Evolutionary conservation across 2,888 invertebrate species (phyloP), one percentile per base, ranked within the genome.

Genomic region (Hyposoter didymator): DNA sequence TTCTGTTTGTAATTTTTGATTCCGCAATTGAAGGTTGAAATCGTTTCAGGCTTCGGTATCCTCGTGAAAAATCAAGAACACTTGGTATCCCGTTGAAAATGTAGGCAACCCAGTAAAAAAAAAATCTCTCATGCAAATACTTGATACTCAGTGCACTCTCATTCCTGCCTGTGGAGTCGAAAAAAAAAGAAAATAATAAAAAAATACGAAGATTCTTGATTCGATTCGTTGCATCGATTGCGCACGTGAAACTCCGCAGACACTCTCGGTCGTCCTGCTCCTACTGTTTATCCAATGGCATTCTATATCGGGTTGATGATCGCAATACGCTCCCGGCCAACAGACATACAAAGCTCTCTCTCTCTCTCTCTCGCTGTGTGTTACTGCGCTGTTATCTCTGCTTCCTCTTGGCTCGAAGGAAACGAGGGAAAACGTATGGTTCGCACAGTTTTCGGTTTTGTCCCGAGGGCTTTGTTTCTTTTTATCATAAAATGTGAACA

Each of bases 191-290:
- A n/a, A 19, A 75, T 0, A n/a, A 32, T 39, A 47, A 45, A 75
- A 64, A 75, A 64, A 22, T 19, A 6, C 17, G 6, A 19, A 7
- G 8, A 19, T 62, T n/a, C 22, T 19, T 64, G 32, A n/a, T 80
- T 72, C 72, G 64, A 76, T 72, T 70, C 64, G 19, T 14, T 3
- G 66, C 45, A 66, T 84, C 80, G 80, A 84, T 80, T 84, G 47
- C 55, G 76, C 55, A 80, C 80, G 72, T 80, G 22, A 76, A 81
- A 55, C 72, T n/a, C n/a, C 35, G 32, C 32, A 43, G 5, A 72
- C 43, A 64, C 64, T 52, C 70, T 2, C 22, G 28, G 47, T 17
- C 69, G 39, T 10, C 69, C 35, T 67, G 28, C 28, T 10, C 69
- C 35, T 67, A 2, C 28, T 28, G 79, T 70, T 80, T 70, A 69